Conservation (phyloP, 2,797 vertebrate species). For the Acanthopagrus latus region DNA sequence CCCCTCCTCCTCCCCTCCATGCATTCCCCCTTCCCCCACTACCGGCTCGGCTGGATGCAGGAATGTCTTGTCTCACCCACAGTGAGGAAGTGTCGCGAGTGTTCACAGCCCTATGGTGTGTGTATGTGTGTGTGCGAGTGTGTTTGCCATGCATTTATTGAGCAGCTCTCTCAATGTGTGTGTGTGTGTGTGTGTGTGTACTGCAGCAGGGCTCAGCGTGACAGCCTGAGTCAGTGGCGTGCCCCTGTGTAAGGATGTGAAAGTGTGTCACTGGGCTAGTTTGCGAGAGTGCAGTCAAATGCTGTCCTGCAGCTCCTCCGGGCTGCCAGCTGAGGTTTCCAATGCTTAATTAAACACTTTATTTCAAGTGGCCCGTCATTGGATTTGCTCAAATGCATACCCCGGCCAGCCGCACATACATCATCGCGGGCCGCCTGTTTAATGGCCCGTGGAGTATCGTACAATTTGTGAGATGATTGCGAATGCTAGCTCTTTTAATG, state of each 20-base stretch:
- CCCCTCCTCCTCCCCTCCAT: background rate
- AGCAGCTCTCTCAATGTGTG: background rate
- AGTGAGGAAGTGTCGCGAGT: conserved; percentile 43
- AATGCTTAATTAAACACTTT: conserved; percentile 84
- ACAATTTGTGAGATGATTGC: conserved; percentile 71
- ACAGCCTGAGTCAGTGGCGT: conserved; percentile 67
- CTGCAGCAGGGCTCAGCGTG: conserved; percentile 57
- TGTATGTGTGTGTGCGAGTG: background rate
- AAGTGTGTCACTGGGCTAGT: conserved; percentile 86
- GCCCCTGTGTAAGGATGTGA: conserved; percentile 71
- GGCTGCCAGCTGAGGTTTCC: conserved; percentile 81
- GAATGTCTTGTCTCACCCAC: conserved; percentile 56
- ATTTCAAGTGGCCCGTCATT: conserved; percentile 77
- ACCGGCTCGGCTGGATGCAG: conserved; percentile 32
- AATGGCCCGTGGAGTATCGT: conserved; percentile 67
- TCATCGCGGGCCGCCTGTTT: conserved; percentile 59
- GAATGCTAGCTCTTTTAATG: conserved; percentile 61
- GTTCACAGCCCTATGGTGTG: conserved; percentile 30
- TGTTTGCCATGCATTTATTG: conserved; percentile 22
- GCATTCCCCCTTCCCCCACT: conserved; percentile 30
- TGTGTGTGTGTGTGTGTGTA: conserved; percentile 3
- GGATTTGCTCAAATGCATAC: conserved; percentile 69
- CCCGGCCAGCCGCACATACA: conserved; percentile 60
- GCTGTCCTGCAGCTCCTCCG: conserved; percentile 69
- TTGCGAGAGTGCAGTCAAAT: conserved; percentile 66